Evolutionary conservation across 2,888 invertebrate species (phyloP).

Genomic region (Aspidiotus destructor): DNA sequence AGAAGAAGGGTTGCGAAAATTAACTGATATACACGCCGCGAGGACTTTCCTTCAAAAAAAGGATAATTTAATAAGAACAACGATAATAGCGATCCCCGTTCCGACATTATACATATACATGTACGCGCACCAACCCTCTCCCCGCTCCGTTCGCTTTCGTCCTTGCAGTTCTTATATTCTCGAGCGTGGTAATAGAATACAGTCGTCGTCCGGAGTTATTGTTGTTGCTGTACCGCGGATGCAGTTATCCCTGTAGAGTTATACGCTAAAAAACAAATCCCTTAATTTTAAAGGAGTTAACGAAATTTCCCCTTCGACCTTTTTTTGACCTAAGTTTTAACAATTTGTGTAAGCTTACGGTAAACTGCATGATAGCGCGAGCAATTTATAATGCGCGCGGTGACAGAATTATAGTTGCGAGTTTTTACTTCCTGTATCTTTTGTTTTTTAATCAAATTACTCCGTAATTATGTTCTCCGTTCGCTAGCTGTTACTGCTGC

Average conservation of each 20-base stretch:
- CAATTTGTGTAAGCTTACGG: slow-evolving; percentile 17
- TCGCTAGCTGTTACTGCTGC: background rate
- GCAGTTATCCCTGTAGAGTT: slow-evolving; percentile 24
- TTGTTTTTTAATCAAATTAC: slow-evolving; percentile 32
- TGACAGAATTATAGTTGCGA: slow-evolving; percentile 29
- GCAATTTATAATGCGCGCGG: slow-evolving; percentile 26
- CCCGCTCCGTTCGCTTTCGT: slow-evolving; percentile 4
- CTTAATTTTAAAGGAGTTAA: slow-evolving; percentile 33
- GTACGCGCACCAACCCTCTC: no score
- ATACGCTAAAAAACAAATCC: slow-evolving; percentile 29
- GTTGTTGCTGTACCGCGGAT: background rate
- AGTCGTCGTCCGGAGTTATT: no score
- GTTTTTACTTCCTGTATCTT: slow-evolving; percentile 24
- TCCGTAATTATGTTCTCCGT: slow-evolving; percentile 9
- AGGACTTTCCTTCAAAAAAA: background rate
- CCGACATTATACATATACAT: no score
- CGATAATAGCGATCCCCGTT: slow-evolving; percentile 28
- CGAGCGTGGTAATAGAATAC: no score
- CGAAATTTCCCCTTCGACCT: slow-evolving; percentile 30
- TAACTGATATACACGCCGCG: background rate
- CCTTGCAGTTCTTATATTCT: slow-evolving; percentile 22
- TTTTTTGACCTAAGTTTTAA: slow-evolving; percentile 15
- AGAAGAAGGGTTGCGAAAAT: slow-evolving; percentile 1
- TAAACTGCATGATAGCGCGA: background rate
- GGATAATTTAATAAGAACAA: slow-evolving; percentile 31